These are phyloP conservation scores for Ictinia mississippiensis DNA, from an alignment of 2,797 vertebrate genomes.

Conservation along the genomic window DNA sequence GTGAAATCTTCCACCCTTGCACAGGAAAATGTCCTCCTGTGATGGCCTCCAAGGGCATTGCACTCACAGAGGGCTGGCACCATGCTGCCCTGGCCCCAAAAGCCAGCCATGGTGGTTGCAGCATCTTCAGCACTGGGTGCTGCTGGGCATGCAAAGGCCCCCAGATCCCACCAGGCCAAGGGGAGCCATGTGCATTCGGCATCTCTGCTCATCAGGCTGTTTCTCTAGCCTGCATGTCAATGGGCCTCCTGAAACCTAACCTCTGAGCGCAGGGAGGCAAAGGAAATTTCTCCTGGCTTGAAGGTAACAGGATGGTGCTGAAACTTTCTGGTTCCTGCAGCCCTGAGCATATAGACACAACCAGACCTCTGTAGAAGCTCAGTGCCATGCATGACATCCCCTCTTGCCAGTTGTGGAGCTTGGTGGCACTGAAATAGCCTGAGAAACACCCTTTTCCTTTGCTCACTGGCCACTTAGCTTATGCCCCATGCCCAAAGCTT, in stretches of 20 bases:
- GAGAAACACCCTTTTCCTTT: background rate
- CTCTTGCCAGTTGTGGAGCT: background rate
- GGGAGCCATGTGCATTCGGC: rapidly evolving
- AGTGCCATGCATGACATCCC: rapidly evolving
- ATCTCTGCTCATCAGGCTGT: background rate
- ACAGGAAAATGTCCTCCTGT: rapidly evolving
- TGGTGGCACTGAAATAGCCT: background rate
- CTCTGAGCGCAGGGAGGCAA: rapidly evolving
- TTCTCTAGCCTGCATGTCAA: background rate
- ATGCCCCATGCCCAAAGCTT: background rate
- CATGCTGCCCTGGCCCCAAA: background rate
- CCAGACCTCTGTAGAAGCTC: background rate
- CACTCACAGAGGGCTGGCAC: no score
- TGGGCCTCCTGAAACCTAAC: background rate
- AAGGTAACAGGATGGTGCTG: background rate
- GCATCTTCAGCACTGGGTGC: background rate
- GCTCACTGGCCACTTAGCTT: background rate
- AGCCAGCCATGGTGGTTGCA: rapidly evolving
- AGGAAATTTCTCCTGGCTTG: background rate
- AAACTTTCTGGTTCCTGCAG: background rate
- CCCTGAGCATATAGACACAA: rapidly evolving
- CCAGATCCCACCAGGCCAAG: background rate
- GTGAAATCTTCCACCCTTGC: background rate
- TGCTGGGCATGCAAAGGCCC: background rate
- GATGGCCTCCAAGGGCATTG: background rate